phyloP scores from a whole-genome alignment of 2,888 invertebrate genomes.

The Lasioglossum oenotherae region DNA sequence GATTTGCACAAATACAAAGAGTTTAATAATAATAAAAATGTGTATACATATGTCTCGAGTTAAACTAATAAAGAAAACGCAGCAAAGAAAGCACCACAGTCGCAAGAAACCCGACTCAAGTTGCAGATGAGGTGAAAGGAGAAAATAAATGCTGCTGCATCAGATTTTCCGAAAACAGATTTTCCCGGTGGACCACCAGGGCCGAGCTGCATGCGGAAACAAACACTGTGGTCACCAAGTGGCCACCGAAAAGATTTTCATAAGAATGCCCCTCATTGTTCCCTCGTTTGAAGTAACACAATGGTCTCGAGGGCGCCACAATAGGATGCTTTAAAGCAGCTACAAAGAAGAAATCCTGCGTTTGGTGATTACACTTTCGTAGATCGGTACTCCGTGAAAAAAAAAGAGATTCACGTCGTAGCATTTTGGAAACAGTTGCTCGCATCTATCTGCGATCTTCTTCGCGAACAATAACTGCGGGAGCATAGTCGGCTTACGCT shows the following conservation, averaged over 20 bases:
- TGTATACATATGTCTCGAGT: neutral
- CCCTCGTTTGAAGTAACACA: conserved; percentile 65
- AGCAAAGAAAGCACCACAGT: neutral
- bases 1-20: too few species aligned
- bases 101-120: neutral
- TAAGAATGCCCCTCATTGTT: conserved; percentile 73
- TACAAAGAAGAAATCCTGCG: conserved; percentile 51
- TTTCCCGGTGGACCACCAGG: conserved; percentile 3
- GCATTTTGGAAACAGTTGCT: conserved; percentile 30
- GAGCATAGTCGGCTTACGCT: conserved; percentile 13
- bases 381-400: conserved; percentile 46
- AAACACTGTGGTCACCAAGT: conserved; percentile 41
- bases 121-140: neutral
- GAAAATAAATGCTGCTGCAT: neutral
- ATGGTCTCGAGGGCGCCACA: conserved; percentile 43
- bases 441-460: conserved; percentile 45
- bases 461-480: conserved; percentile 30
- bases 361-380: conserved; percentile 55
- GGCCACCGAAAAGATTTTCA: conserved; percentile 66
- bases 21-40: neutral
- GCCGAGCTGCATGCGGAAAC: neutral
- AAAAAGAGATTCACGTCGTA: conserved; percentile 25
- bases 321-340: conserved; percentile 50
- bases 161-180: conserved; percentile 9
- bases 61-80: neutral